Conservation (phyloP, 1,140 invertebrate genomes). For the Elymnias hypermnestra region DNA sequence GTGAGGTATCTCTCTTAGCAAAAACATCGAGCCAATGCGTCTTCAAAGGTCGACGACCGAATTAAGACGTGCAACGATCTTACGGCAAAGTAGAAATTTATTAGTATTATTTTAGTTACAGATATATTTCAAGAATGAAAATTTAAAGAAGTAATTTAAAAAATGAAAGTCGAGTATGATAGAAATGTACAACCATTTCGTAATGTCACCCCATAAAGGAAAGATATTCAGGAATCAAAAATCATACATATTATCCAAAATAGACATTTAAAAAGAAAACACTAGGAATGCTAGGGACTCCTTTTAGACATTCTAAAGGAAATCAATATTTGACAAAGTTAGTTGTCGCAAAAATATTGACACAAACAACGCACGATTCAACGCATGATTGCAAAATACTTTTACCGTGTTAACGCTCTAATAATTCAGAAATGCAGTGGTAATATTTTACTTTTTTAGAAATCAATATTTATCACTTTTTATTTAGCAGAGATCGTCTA, state of each 20-base stretch:
- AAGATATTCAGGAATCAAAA: no score
- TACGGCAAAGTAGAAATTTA: slow-evolving; percentile 16
- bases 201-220: no score
- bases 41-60: slow-evolving; percentile 16
- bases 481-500: no score
- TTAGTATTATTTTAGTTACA: slow-evolving; percentile 7
- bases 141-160: background rate
- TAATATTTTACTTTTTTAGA: background rate
- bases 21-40: slow-evolving; percentile 13
- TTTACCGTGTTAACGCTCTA: slow-evolving; percentile 6
- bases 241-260: no score
- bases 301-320: no score
- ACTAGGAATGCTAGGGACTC: background rate
- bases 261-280: no score
- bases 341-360: no score
- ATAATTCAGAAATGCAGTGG: slow-evolving; percentile 9
- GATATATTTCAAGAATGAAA: background rate
- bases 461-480: background rate
- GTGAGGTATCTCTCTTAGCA: slow-evolving; percentile 12
- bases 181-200: no score
- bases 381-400: slow-evolving; percentile 9
- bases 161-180: no score
- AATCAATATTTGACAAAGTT: no score
- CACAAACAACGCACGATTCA: no score
- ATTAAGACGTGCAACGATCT: slow-evolving; percentile 18